Percentiles rank a stretch among this genome's conserved stretches.
Evolutionary conservation across 2,113 vertebrate species (phyloP).

Genomic region (Ciconia stormi): DNA sequence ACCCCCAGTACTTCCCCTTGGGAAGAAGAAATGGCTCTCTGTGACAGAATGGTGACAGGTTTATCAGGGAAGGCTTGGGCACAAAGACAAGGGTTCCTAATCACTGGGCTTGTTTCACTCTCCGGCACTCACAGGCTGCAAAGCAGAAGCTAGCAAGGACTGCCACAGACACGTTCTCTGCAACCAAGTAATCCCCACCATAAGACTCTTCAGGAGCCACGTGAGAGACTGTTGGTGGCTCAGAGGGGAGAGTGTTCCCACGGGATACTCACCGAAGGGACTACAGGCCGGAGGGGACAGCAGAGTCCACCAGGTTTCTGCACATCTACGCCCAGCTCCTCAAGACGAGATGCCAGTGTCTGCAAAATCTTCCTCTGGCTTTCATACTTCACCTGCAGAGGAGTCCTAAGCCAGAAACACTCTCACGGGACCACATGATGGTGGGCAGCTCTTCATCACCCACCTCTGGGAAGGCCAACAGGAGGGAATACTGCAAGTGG

Average conservation of each 20-base stretch:
- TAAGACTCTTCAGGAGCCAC: neutral
- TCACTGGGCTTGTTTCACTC: neutral
- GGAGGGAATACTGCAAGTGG: neutral
- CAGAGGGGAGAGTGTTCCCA: neutral
- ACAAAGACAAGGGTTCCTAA: neutral
- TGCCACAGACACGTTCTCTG: neutral
- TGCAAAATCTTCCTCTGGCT: conserved; percentile 74
- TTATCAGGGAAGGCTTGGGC: neutral
- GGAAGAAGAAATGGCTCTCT: neutral
- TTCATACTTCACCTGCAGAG: conserved; percentile 79
- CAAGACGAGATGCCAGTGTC: conserved; percentile 60
- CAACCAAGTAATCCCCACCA: neutral
- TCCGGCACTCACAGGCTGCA: neutral
- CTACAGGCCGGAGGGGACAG: conserved; percentile 77
- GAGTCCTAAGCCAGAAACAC: conserved; percentile 6
- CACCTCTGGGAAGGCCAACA: neutral
- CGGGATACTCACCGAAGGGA: conserved; percentile 70
- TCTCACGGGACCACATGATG: neutral
- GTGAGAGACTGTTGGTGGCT: neutral
- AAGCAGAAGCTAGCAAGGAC: neutral
- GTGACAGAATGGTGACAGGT: neutral
- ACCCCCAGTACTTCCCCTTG: neutral
- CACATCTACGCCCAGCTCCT: neutral
- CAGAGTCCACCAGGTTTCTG: conserved; percentile 13
- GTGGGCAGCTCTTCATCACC: neutral